A percentile compares a stretch with the other conserved stretches of the same genome.
Evolutionary conservation across 2,113 vertebrate genomes (phyloP).

Genomic region (Girardinichthys multiradiatus): DNA sequence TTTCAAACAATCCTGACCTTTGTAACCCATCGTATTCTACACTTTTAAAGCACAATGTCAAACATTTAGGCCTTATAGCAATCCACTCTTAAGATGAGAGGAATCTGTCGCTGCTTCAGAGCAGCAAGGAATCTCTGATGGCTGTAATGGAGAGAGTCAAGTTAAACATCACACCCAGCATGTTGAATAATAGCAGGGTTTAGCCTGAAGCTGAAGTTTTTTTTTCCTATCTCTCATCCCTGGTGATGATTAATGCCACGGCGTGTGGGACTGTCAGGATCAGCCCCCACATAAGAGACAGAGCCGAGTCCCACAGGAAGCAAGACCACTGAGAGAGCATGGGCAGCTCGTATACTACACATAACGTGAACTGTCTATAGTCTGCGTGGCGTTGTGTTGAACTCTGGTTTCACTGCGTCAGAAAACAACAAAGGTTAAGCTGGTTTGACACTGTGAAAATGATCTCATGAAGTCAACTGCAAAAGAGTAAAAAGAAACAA

Average conservation of each 20-base stretch:
- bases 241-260: conserved; percentile 68
- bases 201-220: conserved; percentile 64
- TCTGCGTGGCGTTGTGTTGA: conserved; percentile 6
- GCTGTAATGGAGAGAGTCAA: conserved; percentile 69
- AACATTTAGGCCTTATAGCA: conserved; percentile 34
- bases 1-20: background rate
- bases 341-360: conserved; percentile 11
- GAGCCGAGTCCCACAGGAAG: conserved; percentile 51
- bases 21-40: background rate
- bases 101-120: conserved; percentile 58
- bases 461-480: conserved; percentile 27
- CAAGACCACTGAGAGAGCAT: conserved; percentile 31
- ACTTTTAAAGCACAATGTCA: conserved; percentile 30
- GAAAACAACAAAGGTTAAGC: conserved; percentile 9
- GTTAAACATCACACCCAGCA: conserved; percentile 68
- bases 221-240: conserved; percentile 71
- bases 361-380: conserved; percentile 10
- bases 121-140: conserved; percentile 51
- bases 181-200: conserved; percentile 71
- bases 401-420: conserved; percentile 23
- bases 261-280: conserved; percentile 60
- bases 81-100: conserved; percentile 52
- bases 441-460: conserved; percentile 27
- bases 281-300: conserved; percentile 35
- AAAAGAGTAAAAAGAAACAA: conserved; percentile 17